Percentiles rank a stretch among this genome's conserved stretches.
phyloP scores from a whole-genome alignment of 1,140 invertebrate species.

The Potamilus streckersoni region DNA sequence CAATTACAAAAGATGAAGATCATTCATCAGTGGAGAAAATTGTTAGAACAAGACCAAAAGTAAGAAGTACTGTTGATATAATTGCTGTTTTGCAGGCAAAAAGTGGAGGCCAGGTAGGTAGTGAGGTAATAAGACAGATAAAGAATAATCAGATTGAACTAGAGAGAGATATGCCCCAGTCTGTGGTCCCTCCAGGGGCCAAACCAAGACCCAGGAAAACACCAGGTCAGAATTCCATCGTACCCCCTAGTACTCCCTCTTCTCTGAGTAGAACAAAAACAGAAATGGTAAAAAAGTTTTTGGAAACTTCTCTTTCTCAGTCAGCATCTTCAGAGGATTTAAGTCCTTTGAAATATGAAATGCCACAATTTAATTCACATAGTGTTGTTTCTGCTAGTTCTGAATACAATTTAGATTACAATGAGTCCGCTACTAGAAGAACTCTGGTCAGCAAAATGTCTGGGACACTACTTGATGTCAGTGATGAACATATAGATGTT shows the following conservation, averaged over 20 bases:
- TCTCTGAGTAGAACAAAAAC: constrained; percentile 69
- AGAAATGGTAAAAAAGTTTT: constrained; percentile 73
- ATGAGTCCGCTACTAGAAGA: constrained; percentile 9
- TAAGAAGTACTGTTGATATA: constrained; percentile 87
- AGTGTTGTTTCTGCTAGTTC: constrained; percentile 30
- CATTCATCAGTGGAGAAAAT: constrained; percentile 11
- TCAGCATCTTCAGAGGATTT: constrained; percentile 41
- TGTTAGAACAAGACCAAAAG: constrained; percentile 70
- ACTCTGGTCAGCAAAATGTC: neutral
- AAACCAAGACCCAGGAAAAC: constrained; percentile 47
- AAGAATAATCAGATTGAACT: constrained; percentile 64
- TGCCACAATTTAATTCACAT: constrained; percentile 39
- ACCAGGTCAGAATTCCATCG: constrained; percentile 18
- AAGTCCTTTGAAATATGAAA: constrained; percentile 51
- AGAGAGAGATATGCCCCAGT: constrained; percentile 54
- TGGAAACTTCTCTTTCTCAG: constrained; percentile 64
- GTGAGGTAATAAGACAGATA: constrained; percentile 62
- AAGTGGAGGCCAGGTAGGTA: constrained; percentile 67
- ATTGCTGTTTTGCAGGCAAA: constrained; percentile 81
- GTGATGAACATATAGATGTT: too few species aligned
- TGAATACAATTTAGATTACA: constrained; percentile 24
- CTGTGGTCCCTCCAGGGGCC: constrained; percentile 56
- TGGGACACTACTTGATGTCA: neutral
- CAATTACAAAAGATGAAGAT: constrained; percentile 12
- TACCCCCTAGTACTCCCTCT: constrained; percentile 43